Percentiles rank a stretch among this genome's conserved stretches.
phyloP scores from a whole-genome alignment of 2,888 invertebrate genomes.

The Acronicta aceris region DNA sequence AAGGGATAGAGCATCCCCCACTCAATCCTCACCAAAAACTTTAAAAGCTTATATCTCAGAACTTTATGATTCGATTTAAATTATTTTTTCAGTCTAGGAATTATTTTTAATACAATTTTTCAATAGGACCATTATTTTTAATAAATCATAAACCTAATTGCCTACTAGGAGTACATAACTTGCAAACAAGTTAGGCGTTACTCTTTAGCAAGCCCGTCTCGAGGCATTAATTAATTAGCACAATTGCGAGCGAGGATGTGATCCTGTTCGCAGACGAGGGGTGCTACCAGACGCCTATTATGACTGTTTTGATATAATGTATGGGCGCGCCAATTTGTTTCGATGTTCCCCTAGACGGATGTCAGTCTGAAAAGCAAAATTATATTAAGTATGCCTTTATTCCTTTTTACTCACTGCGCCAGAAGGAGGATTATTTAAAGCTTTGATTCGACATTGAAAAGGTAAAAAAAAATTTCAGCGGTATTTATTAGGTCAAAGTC shows the following conservation, averaged over 20 bases:
- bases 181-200: slow-evolving; percentile 13
- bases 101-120: too few relatives aligned
- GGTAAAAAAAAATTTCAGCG: too few relatives aligned
- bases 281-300: slow-evolving; percentile 49
- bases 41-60: too few relatives aligned
- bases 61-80: too few relatives aligned
- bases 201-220: slow-evolving; percentile 29
- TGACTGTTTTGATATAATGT: slow-evolving; percentile 37
- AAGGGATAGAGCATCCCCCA: too few relatives aligned
- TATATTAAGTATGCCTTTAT: slow-evolving; percentile 45
- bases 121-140: too few relatives aligned
- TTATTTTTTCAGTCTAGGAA: too few relatives aligned
- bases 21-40: too few relatives aligned
- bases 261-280: slow-evolving; percentile 51
- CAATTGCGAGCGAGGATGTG: slow-evolving; percentile 50
- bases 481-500: too few relatives aligned
- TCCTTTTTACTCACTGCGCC: too few relatives aligned
- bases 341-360: slow-evolving; percentile 44
- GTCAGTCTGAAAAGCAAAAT: slow-evolving; percentile 58
- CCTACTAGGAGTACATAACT: slow-evolving; percentile 38
- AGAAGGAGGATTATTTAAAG: too few relatives aligned
- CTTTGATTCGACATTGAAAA: slow-evolving; percentile 37
- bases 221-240: slow-evolving; percentile 53
- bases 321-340: slow-evolving; percentile 15
- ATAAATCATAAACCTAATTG: too few relatives aligned